These are phyloP conservation scores for Conomelus anceps DNA, from an alignment of 2,888 invertebrate genomes.

Conservation along the genomic window DNA sequence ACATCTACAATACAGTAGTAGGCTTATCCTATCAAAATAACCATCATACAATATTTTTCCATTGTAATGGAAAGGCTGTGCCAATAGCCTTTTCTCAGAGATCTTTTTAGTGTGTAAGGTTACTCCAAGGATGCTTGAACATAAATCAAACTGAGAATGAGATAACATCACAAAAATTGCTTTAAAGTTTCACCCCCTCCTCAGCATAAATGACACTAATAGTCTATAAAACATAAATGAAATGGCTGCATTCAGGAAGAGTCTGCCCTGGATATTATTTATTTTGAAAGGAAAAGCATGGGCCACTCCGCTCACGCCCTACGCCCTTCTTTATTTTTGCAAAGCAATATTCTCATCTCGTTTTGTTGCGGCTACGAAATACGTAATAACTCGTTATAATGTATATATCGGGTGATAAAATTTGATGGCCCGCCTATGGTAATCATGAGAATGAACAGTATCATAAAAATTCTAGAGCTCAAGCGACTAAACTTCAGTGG, in stretches of 20 bases:
- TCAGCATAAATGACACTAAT: background rate
- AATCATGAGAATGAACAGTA: background rate
- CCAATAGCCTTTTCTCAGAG: background rate
- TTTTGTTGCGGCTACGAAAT: background rate
- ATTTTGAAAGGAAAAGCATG: background rate
- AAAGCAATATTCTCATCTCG: background rate
- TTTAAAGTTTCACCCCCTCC: background rate
- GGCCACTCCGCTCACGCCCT: background rate
- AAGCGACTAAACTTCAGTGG: background rate
- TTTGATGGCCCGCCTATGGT: background rate
- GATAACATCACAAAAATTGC: background rate
- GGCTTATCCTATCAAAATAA: background rate
- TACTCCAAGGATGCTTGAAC: background rate
- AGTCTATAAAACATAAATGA: background rate
- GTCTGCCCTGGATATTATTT: background rate
- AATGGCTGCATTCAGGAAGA: background rate
- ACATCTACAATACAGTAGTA: background rate
- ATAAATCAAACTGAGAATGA: background rate
- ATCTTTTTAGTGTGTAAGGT: background rate
- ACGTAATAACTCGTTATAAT: background rate
- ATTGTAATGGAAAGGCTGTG: background rate
- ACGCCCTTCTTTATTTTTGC: background rate
- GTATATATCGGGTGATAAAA: background rate
- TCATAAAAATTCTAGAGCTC: background rate
- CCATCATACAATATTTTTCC: background rate